Base-by-base conservation (phyloP, 2,888 invertebrate species). In the Zootermopsis nevadensis region DNA sequence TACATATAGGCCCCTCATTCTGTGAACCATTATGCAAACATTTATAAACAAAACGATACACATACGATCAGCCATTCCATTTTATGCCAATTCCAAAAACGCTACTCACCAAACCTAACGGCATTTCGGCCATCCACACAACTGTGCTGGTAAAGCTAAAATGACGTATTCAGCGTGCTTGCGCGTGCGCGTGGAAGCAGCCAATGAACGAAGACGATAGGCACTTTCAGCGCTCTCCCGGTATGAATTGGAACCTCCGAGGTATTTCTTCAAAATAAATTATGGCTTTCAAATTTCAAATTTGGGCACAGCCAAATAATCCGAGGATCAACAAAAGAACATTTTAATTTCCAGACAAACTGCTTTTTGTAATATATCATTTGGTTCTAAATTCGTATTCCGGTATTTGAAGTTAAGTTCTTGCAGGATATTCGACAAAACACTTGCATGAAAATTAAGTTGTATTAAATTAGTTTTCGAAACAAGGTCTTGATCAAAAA, bases 121-220 rank as follows among this genome's bases (percentile, higher is more conserved):
- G 69, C 69, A 33, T 69, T 33, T 27, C 22, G 10, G 19, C 27
- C 33, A 19, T 33, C 69, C 69, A 33, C 69, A 69, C 69, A 69
- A 8, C 31, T 33, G 33, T 69, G 15, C 19, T 69, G 24, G 31
- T 31, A 30, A 55, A 8, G 8, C 55, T 22, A 53, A 24, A 79
- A 53, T 79, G 79, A 79, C 79, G 55, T 79, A 79, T 66, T 24
- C 2, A 27, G 35, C 27, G 38, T 35, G 22, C 35, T 19, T 38
- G 66, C 79, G 79, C 66, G 6, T 79, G 79, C 79, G 79, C 79
- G 31, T 15, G 42, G 4, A n/a, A 35, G 60, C 19, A 15, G 24
- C 79, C 79, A 79, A 79, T 79, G 60, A 38, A 38, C 4, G 48
- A 6, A 24, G 35, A 27, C n/a, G 27, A 19, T 6, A 27, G 33